Percentiles rank a stretch among this genome's conserved stretches.
Conservation (phyloP, 1,140 invertebrate species). For the Ceratoteleas bidentatus region DNA sequence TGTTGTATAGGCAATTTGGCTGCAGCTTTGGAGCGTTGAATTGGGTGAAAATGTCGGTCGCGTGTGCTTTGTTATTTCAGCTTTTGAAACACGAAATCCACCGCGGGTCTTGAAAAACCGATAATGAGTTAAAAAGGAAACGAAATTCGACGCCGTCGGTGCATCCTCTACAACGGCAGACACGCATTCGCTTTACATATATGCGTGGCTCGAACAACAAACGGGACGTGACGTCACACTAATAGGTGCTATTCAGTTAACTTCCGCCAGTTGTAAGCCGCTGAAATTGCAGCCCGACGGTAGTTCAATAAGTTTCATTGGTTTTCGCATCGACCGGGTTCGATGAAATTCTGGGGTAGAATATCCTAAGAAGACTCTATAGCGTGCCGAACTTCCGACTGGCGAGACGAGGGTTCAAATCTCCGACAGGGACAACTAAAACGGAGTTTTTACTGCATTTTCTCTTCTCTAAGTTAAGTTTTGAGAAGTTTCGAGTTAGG, state of each 20-base stretch:
- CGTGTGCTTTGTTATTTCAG: too few relatives aligned
- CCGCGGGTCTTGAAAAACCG: constrained; percentile 10
- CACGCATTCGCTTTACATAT: constrained; percentile 39
- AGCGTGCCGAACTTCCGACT: too few relatives aligned
- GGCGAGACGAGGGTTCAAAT: too few relatives aligned
- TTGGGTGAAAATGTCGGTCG: too few relatives aligned
- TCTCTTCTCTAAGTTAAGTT: too few relatives aligned
- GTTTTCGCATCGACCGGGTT: constrained; percentile 1
- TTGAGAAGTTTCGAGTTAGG: too few relatives aligned
- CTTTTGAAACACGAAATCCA: too few relatives aligned
- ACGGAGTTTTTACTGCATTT: too few relatives aligned
- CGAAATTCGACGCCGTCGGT: constrained; percentile 38
- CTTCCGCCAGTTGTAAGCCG: constrained; percentile 58
- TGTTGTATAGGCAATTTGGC: too few relatives aligned
- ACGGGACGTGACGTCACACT: constrained; percentile 67
- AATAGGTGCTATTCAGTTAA: constrained; percentile 60
- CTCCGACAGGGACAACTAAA: too few relatives aligned
- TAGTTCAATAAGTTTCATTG: constrained; percentile 7
- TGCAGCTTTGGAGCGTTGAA: too few relatives aligned
- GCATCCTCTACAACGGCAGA: constrained; percentile 32
- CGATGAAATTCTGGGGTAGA: background rate
- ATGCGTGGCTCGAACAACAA: constrained; percentile 55
- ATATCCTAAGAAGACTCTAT: too few relatives aligned
- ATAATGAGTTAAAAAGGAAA: constrained; percentile 24
- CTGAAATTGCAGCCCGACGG: constrained; percentile 16